Base-by-base conservation (phyloP, 2,888 invertebrate genomes). In the Cataglyphis cursor region DNA sequence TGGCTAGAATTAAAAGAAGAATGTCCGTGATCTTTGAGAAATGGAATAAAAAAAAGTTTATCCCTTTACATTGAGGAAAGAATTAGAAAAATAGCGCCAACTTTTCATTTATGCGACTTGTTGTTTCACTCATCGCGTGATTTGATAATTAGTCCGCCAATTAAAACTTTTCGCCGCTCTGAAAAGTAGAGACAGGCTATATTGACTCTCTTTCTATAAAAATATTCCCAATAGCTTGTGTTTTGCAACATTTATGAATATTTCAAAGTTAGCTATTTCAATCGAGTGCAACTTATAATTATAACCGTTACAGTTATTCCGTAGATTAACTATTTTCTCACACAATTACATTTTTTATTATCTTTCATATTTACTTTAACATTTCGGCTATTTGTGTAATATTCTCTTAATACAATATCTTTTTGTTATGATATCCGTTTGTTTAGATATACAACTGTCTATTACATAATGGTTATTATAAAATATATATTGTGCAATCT, bases 101-200 rank as follows among this genome's bases (percentile, higher is more conserved):
- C n/a, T 48, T 81, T 62, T 57, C 72, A 31, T 78, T 70, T 78
- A 78, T 57, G 10, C 21, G 35, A 31, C 35, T 82, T 31, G 18
- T 24, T 21, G 18, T 3, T 31, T 35, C 48, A 41, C n/a, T 64
- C 31, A 64, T 38, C 81, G 51, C 51, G 48, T 57, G 35, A 35
- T n/a, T n/a, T 35, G 70, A 89, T 90, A 90, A 90, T 90, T 90
- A 87, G 84, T 80, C 51, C 41, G 81, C 90, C 85, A 90, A 90
- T 90, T 90, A 90, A 90, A 90, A 90, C 73, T 90, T 90, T 87
- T 70, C 24, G 28, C 66, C 38, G n/a, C n/a, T 38, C 10, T n/a
- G 51, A 61, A 48, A 59, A 38, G 28, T 8, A 4, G 8, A 10
- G 10, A 31, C 18, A 73, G 9, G 3, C 28, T 41, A 70, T 66